phyloP scores from a whole-genome alignment of 2,797 vertebrate genomes.

The Thamnophis elegans region DNA sequence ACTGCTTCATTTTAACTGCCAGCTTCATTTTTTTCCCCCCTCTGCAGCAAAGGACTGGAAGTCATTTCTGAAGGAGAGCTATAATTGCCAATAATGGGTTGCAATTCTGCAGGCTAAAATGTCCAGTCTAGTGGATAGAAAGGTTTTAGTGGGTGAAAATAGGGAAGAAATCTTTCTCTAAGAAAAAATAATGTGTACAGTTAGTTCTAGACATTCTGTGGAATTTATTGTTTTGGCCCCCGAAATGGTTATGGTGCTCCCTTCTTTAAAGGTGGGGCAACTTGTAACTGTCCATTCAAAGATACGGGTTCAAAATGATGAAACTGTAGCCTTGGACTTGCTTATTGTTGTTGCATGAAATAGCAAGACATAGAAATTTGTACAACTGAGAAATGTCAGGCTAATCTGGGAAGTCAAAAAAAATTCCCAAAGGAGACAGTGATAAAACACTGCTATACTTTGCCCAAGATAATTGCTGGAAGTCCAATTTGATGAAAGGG shows the following conservation, averaged over 20 bases:
- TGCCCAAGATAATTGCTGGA: neutral
- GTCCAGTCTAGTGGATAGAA: constrained; percentile 43
- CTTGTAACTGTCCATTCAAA: neutral
- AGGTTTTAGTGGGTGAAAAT: neutral
- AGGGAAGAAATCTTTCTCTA: constrained; percentile 11
- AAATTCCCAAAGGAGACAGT: neutral
- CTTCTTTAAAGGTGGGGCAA: constrained; percentile 35
- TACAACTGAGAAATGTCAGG: neutral
- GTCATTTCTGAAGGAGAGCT: constrained; percentile 49
- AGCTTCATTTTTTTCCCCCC: constrained; percentile 64
- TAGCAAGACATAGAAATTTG: neutral
- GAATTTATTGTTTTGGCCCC: constrained; percentile 13
- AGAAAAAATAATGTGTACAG: constrained; percentile 6
- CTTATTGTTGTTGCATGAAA: neutral
- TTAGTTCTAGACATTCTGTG: neutral
- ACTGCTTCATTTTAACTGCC: constrained; percentile 39
- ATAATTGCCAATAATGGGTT: constrained; percentile 46
- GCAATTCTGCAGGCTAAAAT: constrained; percentile 21
- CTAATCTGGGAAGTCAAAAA: neutral
- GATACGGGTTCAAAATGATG: neutral
- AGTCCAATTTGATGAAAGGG: neutral
- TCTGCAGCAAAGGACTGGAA: constrained; percentile 43
- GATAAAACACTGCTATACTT: neutral
- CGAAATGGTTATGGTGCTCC: constrained; percentile 18
- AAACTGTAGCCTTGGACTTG: neutral